Evolutionary conservation across 1,140 invertebrate species (phyloP), one percentile per base, ranked within the genome.

Genomic region (Wasmannia auropunctata): DNA sequence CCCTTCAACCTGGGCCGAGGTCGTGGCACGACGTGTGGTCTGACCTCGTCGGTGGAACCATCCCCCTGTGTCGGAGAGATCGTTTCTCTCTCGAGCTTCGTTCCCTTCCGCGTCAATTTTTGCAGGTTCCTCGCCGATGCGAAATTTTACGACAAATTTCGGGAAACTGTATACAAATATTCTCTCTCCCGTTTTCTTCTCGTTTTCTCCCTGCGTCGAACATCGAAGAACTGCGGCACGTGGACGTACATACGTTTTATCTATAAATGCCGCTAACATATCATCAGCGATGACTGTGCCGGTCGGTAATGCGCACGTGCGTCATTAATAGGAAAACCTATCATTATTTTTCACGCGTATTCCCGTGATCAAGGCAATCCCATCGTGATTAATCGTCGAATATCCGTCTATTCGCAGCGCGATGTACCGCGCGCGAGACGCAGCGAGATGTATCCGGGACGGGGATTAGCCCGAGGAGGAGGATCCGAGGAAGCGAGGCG

Each of bases 301-400:
- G 56, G 6, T 14, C 19, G 37, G 31, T 19, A 43, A 58, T 25
- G 22, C 31, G 49, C 65, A 51, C 49, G 65, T 81, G 79, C 67
- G 37, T 72, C 79, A 72, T 54, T 72, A 72, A 74, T 72, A 83
- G 19, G 67, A 83, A 83, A 83, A 74, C 22, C 79, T 58, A 54
- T 58, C 65, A 19, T 72, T 58, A 83, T 74, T 72, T 83, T 58
- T 58, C 22, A 28, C 67, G 28, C 51, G 34, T 31, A 58, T 83
- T n/a, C 25, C 25, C n/a, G 25, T 58, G n/a, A 43, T 60, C 79
- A 56, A 72, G 49, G 19, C 56, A n/a, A n/a, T n/a, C 22, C 16
- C 25, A 40, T 40, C 65, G 10, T 37, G 51, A 72, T 81, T 72
- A 72, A 72, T 43, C n/a, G 14, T 11, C 28, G 46, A n/a, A 34